These are phyloP conservation scores for Alcedo quadribrachys DNA, from an alignment of 2,797 vertebrate genomes.

Conservation along the genomic window DNA sequence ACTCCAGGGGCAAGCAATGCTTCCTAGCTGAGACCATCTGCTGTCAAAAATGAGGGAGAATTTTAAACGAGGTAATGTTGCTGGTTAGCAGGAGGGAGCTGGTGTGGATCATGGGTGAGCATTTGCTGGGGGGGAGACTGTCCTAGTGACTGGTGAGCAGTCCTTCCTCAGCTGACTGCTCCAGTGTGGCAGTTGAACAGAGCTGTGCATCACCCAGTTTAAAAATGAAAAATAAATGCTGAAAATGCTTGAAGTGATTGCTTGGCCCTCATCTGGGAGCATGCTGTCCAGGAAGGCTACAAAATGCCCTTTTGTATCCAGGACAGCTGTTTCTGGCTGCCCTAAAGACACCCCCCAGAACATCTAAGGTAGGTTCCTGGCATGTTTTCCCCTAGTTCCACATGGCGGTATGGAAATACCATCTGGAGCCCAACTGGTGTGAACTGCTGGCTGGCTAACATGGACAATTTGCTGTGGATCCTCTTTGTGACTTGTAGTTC, in stretches of 20 bases:
- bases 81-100: background rate
- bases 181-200: background rate
- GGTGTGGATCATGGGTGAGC: background rate
- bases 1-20: background rate
- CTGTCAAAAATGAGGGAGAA: background rate
- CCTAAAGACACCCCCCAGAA: background rate
- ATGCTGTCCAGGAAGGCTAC: background rate
- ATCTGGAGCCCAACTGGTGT: background rate
- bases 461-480: background rate
- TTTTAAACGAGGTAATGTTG: background rate
- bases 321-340: background rate
- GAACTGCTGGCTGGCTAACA: background rate
- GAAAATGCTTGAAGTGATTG: background rate
- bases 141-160: background rate
- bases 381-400: background rate
- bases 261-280: background rate
- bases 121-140: rapidly evolving
- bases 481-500: background rate
- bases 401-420: background rate
- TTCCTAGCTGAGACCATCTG: constrained; percentile 44
- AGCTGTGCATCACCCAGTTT: background rate
- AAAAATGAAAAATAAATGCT: background rate
- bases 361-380: background rate
- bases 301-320: background rate
- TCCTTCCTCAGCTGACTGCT: background rate